phyloP scores from a whole-genome alignment of 2,888 invertebrate species.

The Melolontha melolontha region DNA sequence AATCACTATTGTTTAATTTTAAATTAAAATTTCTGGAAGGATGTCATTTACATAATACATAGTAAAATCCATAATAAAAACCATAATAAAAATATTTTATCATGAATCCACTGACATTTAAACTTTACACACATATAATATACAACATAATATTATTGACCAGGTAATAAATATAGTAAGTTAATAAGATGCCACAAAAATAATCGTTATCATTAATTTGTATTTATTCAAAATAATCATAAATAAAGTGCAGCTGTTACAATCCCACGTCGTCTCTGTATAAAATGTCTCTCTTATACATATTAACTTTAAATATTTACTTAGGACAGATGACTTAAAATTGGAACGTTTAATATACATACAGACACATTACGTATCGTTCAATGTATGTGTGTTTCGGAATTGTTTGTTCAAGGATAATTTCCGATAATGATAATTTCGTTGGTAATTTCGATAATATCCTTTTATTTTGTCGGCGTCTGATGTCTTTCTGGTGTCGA shows the following conservation, averaged over 20 bases:
- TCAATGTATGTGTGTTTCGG: constrained; percentile 13
- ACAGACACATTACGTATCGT: neutral
- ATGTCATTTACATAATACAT: too few relatives aligned
- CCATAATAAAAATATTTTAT: too few relatives aligned
- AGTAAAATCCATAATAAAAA: too few relatives aligned
- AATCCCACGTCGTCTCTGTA: constrained; percentile 44
- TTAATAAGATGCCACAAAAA: constrained; percentile 42
- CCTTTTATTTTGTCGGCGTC: constrained; percentile 22
- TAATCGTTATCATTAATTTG: constrained; percentile 49
- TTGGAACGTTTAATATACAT: constrained; percentile 23
- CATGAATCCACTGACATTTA: too few relatives aligned
- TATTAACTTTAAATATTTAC: constrained; percentile 49
- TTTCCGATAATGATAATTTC: constrained; percentile 39
- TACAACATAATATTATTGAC: too few relatives aligned
- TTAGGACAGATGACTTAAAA: constrained; percentile 50
- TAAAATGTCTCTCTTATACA: constrained; percentile 39
- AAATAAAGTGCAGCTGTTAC: constrained; percentile 50
- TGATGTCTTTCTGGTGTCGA: too few relatives aligned
- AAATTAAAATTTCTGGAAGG: too few relatives aligned
- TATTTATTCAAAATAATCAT: constrained; percentile 48
- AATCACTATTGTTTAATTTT: too few relatives aligned
- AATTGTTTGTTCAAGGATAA: constrained; percentile 40
- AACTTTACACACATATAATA: too few relatives aligned
- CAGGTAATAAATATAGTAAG: constrained; percentile 1
- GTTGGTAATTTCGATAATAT: constrained; percentile 32